Evolutionary conservation across 2,113 vertebrate species (phyloP).

Genomic region (Candoia aspera): DNA sequence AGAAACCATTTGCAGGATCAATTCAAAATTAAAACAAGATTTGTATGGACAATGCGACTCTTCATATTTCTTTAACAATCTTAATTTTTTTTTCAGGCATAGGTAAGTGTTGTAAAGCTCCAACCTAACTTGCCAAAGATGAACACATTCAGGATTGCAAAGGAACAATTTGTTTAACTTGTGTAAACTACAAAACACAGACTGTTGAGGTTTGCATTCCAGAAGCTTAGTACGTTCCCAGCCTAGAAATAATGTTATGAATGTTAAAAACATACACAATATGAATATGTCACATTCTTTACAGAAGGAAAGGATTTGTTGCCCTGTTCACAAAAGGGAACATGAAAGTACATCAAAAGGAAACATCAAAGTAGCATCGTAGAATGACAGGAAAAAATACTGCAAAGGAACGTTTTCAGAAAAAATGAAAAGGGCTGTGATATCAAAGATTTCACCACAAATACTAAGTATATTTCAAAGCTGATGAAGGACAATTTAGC

Average conservation of each 20-base stretch:
- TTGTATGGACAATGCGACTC: neutral
- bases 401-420: neutral
- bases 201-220: neutral
- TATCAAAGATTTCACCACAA: neutral
- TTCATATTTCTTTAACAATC: neutral
- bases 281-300: neutral
- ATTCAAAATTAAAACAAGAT: neutral
- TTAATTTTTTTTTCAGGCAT: neutral
- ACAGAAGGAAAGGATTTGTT: neutral
- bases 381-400: neutral
- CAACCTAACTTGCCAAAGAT: neutral
- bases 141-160: neutral
- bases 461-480: neutral
- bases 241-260: neutral
- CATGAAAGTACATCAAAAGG: neutral
- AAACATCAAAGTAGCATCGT: neutral
- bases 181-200: neutral
- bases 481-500: neutral
- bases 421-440: neutral
- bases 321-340: too few species aligned
- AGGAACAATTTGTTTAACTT: neutral
- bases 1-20: neutral
- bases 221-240: neutral
- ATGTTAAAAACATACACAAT: neutral
- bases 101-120: neutral